A percentile compares a stretch with the other conserved stretches of the same genome.
Evolutionary conservation across 2,888 invertebrate species (phyloP).

Genomic region (Abrostola triplasia): DNA sequence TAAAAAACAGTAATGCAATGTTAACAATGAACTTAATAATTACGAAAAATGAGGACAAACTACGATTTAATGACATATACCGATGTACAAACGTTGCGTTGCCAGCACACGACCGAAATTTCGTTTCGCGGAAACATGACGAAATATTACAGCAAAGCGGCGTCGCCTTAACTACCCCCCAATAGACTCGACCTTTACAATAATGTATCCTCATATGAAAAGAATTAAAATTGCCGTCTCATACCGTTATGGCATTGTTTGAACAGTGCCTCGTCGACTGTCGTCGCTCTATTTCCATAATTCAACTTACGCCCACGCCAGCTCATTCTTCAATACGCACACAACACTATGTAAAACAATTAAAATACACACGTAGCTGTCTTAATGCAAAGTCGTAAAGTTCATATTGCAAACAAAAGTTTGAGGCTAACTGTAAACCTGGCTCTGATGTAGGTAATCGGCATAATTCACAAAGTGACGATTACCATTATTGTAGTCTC

Average conservation of each 20-base stretch:
- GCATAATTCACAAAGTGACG: constrained; percentile 64
- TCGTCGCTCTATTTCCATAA: constrained; percentile 84
- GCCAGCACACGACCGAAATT: constrained; percentile 7
- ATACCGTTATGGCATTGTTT: constrained; percentile 84
- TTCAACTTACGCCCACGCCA: constrained; percentile 76
- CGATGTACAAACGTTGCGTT: background rate
- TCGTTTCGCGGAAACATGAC: constrained; percentile 22
- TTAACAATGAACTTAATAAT: constrained; percentile 4
- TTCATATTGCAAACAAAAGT: constrained; percentile 62
- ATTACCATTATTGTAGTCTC: constrained; percentile 48
- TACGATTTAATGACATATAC: background rate
- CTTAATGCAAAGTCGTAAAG: constrained; percentile 67
- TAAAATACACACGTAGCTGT: constrained; percentile 49
- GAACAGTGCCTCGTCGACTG: constrained; percentile 64
- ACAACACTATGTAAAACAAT: constrained; percentile 53
- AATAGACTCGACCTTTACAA: constrained; percentile 61
- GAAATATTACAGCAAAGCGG: constrained; percentile 4
- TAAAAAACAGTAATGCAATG: background rate
- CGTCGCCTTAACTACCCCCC: constrained; percentile 52
- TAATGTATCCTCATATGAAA: constrained; percentile 67
- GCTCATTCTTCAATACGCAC: constrained; percentile 73
- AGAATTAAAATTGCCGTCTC: constrained; percentile 74
- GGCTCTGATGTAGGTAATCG: constrained; percentile 64
- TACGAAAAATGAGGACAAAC: background rate
- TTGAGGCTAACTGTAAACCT: constrained; percentile 52